Conservation (phyloP, 2,888 invertebrate species). For the Cantharis rufa region DNA sequence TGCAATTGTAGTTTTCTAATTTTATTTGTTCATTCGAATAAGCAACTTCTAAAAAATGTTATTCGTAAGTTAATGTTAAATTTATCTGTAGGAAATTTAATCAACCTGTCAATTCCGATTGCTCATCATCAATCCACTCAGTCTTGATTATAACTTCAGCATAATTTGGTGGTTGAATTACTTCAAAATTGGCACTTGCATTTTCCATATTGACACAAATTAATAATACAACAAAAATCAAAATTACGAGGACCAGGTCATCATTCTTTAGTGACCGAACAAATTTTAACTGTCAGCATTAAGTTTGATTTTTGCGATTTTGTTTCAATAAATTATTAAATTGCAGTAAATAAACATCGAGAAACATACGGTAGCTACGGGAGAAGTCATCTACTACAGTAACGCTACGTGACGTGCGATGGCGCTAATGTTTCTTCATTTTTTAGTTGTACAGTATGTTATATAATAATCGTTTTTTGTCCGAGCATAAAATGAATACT, state of each 20-base stretch:
- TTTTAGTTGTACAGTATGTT: too few relatives aligned
- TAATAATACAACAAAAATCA: not conserved
- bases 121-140: not conserved
- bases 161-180: not conserved
- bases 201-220: not conserved
- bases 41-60: not conserved
- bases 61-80: not conserved
- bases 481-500: too few relatives aligned
- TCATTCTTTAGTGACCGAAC: not conserved
- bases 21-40: not conserved
- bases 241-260: not conserved
- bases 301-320: not conserved
- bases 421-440: not conserved
- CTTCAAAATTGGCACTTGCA: not conserved
- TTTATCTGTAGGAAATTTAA: not conserved
- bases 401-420: not conserved
- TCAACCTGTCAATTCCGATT: not conserved
- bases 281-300: not conserved
- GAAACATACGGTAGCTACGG: too few relatives aligned
- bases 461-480: too few relatives aligned
- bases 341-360: not conserved
- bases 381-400: not conserved
- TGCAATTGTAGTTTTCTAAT: not conserved
- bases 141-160: not conserved
- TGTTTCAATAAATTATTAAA: not conserved